Evolutionary conservation across 2,113 vertebrate genomes (phyloP).

Genomic region (Junco hyemalis): DNA sequence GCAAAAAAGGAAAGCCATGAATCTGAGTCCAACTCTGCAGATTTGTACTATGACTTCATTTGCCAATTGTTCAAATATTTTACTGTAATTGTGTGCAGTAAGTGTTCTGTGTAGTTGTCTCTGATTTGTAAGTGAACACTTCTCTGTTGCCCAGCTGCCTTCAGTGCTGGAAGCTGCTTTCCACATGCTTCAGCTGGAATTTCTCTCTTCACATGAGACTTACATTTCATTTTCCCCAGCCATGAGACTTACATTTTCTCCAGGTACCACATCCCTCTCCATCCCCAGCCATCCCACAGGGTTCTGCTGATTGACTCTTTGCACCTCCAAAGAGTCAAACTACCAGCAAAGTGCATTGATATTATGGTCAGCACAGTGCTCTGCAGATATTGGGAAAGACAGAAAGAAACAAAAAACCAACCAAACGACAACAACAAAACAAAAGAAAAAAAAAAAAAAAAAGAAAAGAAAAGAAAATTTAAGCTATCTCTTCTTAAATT

Average conservation of each 20-base stretch:
- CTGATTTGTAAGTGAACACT: not conserved
- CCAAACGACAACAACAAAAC: too few species aligned
- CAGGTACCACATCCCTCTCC: not conserved
- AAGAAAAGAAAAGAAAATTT: not conserved
- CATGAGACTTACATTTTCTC: not conserved
- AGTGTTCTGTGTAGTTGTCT: not conserved
- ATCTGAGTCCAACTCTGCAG: not conserved
- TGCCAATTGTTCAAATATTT: not conserved
- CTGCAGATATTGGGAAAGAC: not conserved
- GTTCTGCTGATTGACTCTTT: not conserved
- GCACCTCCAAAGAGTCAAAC: not conserved
- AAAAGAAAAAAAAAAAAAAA: too few species aligned
- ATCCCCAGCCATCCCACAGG: not conserved
- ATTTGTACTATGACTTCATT: not conserved
- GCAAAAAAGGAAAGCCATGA: not conserved
- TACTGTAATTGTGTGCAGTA: not conserved
- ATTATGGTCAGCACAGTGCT: not conserved
- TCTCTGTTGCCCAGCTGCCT: not conserved
- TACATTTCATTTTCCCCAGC: not conserved
- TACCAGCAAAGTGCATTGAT: not conserved
- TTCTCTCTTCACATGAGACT: not conserved
- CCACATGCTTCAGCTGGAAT: not conserved
- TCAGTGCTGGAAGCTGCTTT: not conserved
- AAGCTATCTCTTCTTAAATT: not conserved
- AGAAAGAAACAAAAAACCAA: not conserved